These are phyloP conservation scores for Drosophila colorata DNA, from an alignment of 2,888 invertebrate species.

Conservation along the genomic window DNA sequence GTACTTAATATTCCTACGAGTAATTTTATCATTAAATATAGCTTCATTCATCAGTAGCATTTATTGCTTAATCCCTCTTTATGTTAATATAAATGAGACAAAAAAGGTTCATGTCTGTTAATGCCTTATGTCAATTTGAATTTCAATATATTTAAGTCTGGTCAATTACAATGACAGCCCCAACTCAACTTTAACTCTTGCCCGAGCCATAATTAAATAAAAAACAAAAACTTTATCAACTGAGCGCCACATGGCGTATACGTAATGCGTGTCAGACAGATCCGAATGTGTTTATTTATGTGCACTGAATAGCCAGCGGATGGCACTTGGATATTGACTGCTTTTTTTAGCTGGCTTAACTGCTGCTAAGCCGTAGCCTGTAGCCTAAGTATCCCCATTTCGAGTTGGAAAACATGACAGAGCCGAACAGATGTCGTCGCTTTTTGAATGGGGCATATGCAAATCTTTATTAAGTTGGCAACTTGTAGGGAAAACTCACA, in stretches of 20 bases:
- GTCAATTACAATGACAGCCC: background rate
- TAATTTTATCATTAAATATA: background rate
- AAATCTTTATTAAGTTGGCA: constrained; percentile 65
- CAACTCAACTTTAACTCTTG: background rate
- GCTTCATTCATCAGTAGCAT: background rate
- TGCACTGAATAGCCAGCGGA: background rate
- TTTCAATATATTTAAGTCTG: background rate
- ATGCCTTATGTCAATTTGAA: background rate
- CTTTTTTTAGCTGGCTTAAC: constrained; percentile 12
- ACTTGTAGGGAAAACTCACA: constrained; percentile 39
- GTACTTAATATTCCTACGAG: background rate
- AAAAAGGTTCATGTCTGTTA: background rate
- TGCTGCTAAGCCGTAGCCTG: constrained; percentile 11
- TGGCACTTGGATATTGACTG: constrained; percentile 3
- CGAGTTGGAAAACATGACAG: constrained; percentile 15
- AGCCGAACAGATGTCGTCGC: constrained; percentile 48
- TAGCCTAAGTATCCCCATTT: constrained; percentile 7
- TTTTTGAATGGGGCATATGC: constrained; percentile 22
- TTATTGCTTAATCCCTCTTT: background rate
- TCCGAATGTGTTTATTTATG: constrained; percentile 14
- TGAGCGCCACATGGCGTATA: constrained; percentile 28
- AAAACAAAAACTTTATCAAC: background rate
- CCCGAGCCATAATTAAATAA: background rate
- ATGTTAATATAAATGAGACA: background rate
- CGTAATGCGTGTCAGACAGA: constrained; percentile 24